Evolutionary conservation across 2,888 invertebrate species (phyloP), one percentile per base, ranked within the genome.

Genomic region (Leptopterna dolabrata): DNA sequence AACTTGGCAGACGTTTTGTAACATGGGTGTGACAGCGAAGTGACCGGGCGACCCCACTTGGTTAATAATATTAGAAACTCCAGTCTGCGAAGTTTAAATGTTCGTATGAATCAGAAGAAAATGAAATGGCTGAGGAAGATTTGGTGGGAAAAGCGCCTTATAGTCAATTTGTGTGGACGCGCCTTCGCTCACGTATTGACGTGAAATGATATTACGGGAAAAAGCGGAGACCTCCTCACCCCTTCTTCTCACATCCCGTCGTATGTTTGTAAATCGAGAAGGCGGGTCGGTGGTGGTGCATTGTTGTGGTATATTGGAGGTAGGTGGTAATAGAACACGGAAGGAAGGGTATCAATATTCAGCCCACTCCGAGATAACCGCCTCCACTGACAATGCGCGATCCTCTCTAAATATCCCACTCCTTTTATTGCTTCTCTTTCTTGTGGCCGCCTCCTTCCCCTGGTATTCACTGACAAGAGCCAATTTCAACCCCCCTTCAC

Each of bases 341-440:
- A 76, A 73, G 63, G 73, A 73, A 73, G 76, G 85, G 85, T 85
- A 85, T 85, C 85, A 85, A 85, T 85, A 85, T 85, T 85, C 85
- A 85, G 85, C 27, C 76, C 85, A 85, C 76, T 85, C 73, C 47
- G 85, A 85, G 85, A 73, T 85, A 85, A 85, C 85, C 85, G 76
- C 73, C 73, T 63, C 70, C 45, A 24, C 76, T 85, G 45, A 85
- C 85, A 85, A 85, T 85, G 73, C 76, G 76, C 82, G 85, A 85
- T 85, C 76, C 85, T 85, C 85, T 85, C 76, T 85, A 76, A 85
- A 85, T 85, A 85, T 85, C 51, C 76, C 47, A 76, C 76, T 85
- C 84, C 88, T 87, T 88, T 87, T 88, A 88, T 88, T 88, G 88
- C 88, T 76, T 88, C 88, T 88, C 88, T 88, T 88, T 87, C 88